Conservation (phyloP, 2,888 invertebrate species). For the Hemicrepidius hirtus region DNA sequence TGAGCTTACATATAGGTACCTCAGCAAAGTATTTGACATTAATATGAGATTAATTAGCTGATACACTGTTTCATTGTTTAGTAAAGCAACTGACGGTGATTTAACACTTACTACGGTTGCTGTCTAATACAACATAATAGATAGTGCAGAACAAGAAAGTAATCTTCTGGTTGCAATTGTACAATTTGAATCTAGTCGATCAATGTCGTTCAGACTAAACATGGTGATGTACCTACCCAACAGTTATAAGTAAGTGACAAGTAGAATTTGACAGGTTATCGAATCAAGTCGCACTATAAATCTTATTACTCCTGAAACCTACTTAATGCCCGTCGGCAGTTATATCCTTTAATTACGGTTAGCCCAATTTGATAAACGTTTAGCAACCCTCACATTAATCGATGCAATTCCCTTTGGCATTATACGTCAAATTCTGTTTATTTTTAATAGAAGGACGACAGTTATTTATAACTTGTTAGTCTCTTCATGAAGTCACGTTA, state of each 20-base stretch:
- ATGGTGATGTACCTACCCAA: not conserved
- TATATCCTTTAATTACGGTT: conserved; percentile 25
- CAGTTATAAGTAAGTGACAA: not conserved
- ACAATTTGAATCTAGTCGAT: not conserved
- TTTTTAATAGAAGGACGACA: not conserved
- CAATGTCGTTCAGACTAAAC: not conserved
- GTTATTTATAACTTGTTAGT: not conserved
- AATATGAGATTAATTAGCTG: too few species aligned
- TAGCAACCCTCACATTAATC: conserved; percentile 8
- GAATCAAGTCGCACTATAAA: conserved; percentile 19
- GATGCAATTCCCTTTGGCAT: not conserved
- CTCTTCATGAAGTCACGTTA: conserved; percentile 6
- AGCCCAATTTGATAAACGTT: conserved; percentile 27
- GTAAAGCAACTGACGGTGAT: too few species aligned
- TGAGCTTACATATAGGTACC: too few species aligned
- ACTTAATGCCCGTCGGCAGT: conserved; percentile 25
- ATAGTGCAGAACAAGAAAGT: not conserved
- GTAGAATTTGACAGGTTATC: conserved; percentile 15
- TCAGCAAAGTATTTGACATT: too few species aligned
- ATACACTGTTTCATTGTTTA: too few species aligned
- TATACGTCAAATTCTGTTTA: not conserved
- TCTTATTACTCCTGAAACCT: conserved; percentile 21
- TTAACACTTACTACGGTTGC: too few species aligned
- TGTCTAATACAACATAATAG: too few species aligned
- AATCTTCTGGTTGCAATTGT: not conserved